phyloP scores from a whole-genome alignment of 2,113 vertebrate genomes.

The Saimiri boliviensis region DNA sequence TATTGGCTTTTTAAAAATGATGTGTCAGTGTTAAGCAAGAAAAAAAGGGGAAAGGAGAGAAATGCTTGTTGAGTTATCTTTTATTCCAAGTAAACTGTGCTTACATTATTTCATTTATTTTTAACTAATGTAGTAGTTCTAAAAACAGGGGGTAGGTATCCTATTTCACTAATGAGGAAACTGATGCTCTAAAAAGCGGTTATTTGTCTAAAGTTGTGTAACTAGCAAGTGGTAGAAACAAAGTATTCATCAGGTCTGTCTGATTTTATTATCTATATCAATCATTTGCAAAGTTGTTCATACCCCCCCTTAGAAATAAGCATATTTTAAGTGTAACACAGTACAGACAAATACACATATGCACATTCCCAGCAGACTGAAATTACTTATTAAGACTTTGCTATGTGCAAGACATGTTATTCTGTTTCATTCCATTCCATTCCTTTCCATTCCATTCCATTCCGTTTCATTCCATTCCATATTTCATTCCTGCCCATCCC shows the following conservation, averaged over 20 bases:
- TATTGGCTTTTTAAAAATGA: background rate
- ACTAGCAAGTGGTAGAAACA: background rate
- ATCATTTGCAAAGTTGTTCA: background rate
- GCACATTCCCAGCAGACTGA: background rate
- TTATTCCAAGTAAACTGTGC: background rate
- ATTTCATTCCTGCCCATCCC: background rate
- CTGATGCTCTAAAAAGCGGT: background rate
- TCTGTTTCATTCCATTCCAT: background rate
- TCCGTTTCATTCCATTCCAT: background rate
- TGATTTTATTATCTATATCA: background rate
- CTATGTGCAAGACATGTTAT: background rate
- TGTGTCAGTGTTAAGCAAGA: background rate
- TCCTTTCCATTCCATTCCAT: background rate
- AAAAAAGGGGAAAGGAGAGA: background rate
- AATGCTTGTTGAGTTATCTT: background rate
- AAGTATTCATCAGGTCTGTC: background rate
- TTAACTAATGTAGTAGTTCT: background rate
- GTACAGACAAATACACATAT: background rate
- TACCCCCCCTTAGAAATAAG: background rate
- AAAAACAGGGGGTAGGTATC: background rate
- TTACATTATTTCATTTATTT: slow-evolving; percentile 8
- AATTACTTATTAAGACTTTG: background rate
- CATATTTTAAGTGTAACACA: background rate
- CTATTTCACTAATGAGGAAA: background rate
- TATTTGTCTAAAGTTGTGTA: background rate